Evolutionary conservation across 2,797 vertebrate species (phyloP).

Genomic region (Propithecus deckenii): DNA sequence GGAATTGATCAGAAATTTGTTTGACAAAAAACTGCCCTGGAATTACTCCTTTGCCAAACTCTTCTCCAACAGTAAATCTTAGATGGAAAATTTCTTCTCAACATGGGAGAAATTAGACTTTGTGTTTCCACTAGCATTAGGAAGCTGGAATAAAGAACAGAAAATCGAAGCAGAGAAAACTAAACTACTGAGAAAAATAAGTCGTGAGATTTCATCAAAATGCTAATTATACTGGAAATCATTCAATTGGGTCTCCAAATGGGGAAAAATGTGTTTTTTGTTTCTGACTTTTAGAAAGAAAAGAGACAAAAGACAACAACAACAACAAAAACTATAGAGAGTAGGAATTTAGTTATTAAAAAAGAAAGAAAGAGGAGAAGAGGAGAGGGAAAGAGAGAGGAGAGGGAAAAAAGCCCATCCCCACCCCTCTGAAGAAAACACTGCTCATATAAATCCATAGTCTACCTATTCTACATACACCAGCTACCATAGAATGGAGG

Average conservation of each 20-base stretch:
- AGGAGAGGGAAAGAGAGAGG: neutral
- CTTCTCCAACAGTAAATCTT: neutral
- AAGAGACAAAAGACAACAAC: neutral
- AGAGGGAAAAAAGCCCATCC: neutral
- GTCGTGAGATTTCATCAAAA: neutral
- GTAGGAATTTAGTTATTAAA: neutral
- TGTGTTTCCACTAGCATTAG: conserved; percentile 2
- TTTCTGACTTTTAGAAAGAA: neutral
- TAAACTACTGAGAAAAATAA: conserved; percentile 18
- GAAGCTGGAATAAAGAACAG: neutral
- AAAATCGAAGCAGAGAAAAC: conserved; percentile 40
- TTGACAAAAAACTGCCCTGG: neutral
- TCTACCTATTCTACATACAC: neutral
- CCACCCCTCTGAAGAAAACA: neutral
- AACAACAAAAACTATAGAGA: neutral
- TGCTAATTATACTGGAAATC: neutral
- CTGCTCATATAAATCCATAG: fast-evolving
- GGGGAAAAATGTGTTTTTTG: conserved; percentile 1
- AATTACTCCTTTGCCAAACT: neutral
- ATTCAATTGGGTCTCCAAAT: neutral
- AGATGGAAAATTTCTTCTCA: conserved; percentile 40
- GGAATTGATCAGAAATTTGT: neutral
- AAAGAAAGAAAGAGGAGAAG: neutral
- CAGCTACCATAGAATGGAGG: neutral
- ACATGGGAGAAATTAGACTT: conserved; percentile 28